Evolutionary conservation across 2,888 invertebrate genomes (phyloP), one percentile per base, ranked within the genome.

Genomic region (Netelia inedita): DNA sequence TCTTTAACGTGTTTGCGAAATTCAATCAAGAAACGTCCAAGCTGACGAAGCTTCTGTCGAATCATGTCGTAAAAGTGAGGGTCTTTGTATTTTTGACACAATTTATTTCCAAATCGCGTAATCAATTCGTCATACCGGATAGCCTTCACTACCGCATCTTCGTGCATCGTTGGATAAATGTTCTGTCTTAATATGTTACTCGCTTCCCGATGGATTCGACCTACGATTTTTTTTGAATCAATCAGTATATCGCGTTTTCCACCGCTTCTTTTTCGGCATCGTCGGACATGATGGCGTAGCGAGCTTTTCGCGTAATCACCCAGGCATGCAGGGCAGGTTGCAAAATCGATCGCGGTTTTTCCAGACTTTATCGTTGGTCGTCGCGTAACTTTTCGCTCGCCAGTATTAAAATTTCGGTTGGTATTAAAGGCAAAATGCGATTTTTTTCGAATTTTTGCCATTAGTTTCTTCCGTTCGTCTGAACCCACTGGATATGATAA

Each of bases 91-190:
- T 83, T 83, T 41, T 28, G 46, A 61, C 86, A 87, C 14, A 85
- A 35, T 19, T 85, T 78, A 21, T 86, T 87, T 0, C 79, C 87
- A 68, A 79, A 87, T 2, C 43, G 28, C 0, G 86, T 81, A 1
- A 76, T 35, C 1, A 86, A 66, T 16, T 66, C 65, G 19, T 87
- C 87, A 43, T 85, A 85, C 8, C 87, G 35, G 11, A 86, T 79
- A 1, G 72, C n/a, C 53, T 63, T 19, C 5, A 19, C 53, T 1
- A 83, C 76, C 0, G 53, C 50, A 53, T 85, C 86, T 8, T 83
- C 83, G 19, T 10, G 11, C 59, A 87, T 8, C n/a, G 69, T 53
- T 1, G 87, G 80, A 23, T 85, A 81, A 28, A 86, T 69, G 3
- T 55, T 50, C 35, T 14, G 35, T 5, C 83, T 76, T 3, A 86